These are phyloP conservation scores for Podilymbus podiceps DNA, from an alignment of 2,113 vertebrate species.

Conservation along the genomic window DNA sequence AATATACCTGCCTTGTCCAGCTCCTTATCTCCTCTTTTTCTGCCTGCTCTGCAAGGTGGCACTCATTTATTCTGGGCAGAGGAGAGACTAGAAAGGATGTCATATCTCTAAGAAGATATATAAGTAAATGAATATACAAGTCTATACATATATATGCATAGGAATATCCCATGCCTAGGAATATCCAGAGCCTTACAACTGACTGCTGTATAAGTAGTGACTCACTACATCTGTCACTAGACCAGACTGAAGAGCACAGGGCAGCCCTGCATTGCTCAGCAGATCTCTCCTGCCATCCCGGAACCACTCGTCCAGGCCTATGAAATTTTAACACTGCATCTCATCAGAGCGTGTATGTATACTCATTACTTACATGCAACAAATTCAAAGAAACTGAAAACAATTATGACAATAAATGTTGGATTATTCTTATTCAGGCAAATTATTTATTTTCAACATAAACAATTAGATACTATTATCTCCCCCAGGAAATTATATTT, in stretches of 20 bases:
- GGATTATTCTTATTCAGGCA: background rate
- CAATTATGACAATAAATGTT: background rate
- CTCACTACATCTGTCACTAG: background rate
- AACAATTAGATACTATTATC: background rate
- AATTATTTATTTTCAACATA: background rate
- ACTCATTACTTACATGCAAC: background rate
- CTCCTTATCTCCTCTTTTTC: background rate
- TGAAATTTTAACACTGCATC: background rate
- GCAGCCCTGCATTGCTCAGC: fast-evolving
- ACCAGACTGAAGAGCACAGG: background rate
- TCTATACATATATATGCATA: background rate
- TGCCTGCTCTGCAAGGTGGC: background rate
- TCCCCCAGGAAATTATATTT: background rate
- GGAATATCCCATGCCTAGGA: background rate
- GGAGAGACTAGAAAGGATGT: background rate
- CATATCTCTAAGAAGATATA: background rate
- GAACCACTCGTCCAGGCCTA: fast-evolving
- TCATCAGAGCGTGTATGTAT: background rate
- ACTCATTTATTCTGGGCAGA: background rate
- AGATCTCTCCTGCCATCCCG: background rate
- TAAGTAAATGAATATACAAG: background rate
- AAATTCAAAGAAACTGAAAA: background rate
- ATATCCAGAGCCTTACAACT: background rate
- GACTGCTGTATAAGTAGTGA: background rate
- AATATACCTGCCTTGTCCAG: background rate